Evolutionary conservation across 2,113 vertebrate genomes (phyloP), one percentile per base, ranked within the genome.

Genomic region (Takifugu flavidus): DNA sequence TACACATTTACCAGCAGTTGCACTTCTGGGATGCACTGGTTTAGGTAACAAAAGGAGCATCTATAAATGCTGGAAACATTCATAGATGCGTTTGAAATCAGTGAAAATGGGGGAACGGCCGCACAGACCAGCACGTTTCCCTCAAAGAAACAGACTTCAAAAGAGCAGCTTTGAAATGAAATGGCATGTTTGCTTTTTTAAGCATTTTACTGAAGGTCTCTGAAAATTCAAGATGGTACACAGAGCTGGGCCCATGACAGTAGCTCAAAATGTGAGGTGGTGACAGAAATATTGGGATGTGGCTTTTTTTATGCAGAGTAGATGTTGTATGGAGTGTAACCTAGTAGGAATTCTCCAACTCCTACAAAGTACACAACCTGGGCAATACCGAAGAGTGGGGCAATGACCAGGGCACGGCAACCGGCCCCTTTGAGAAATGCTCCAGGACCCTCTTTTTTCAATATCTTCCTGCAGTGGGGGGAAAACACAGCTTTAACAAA

Each of bases 331-430:
- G 89, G 91, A 3, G 69, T 85, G 80, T 88, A 91, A 5, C 86
- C 92, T 49, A 94, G 82, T 65, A 94, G 43, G 49, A 88, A 83
- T 69, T 94, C 92, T 67, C 92, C 92, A 43, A 93, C 91, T 45
- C 91, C 91, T 0, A 93, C 82, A 70, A 89, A 89, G 74, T 94
- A 94, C 62, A 93, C 74, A 31, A 94, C 91, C 78, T 94, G 92
- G 6, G 88, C 92, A 53, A 94, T 94, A 26, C 92, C 92, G 62
- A 94, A 94, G 57, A 94, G 90, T 4, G 92, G 92, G 11, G 92
- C 92, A 25, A 94, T 92, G 49, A 94, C 89, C 47, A 94, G 75
- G 0, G 91, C 92, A 64, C 92, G 83, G 71, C 92, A 94, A 43
- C 86, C 82, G 10, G 92, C 89, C 1, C 92, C 92, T 54, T 92